phyloP scores from a whole-genome alignment of 2,888 invertebrate genomes.

The Dascillus cervinus region DNA sequence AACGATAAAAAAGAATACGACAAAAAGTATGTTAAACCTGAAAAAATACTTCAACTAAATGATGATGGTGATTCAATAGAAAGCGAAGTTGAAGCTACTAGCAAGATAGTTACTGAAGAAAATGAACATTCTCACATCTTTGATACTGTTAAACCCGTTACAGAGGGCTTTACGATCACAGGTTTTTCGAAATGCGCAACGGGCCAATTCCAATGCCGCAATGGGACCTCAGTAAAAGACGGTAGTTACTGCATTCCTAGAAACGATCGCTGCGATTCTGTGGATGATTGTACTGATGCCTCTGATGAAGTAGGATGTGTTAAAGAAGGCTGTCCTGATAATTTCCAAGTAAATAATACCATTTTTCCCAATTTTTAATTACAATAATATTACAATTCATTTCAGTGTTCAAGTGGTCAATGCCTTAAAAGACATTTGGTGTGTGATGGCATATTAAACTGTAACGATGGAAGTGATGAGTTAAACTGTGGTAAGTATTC shows the following conservation, averaged over 20 bases:
- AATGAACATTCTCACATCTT: not conserved
- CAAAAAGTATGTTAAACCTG: slow-evolving; percentile 38
- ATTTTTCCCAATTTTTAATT: not conserved
- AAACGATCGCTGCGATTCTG: slow-evolving; percentile 48
- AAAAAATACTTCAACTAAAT: slow-evolving; percentile 40
- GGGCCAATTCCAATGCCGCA: slow-evolving; percentile 52
- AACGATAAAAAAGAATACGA: slow-evolving; percentile 14
- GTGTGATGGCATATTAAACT: slow-evolving; percentile 55
- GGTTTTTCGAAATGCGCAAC: slow-evolving; percentile 48
- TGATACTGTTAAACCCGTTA: slow-evolving; percentile 32
- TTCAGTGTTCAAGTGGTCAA: slow-evolving; percentile 49
- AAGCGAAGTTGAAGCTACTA: slow-evolving; percentile 1
- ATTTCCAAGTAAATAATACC: slow-evolving; percentile 43
- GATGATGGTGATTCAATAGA: slow-evolving; percentile 9
- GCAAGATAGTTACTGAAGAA: slow-evolving; percentile 4
- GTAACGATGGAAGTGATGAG: slow-evolving; percentile 56
- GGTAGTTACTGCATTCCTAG: slow-evolving; percentile 50
- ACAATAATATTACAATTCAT: slow-evolving; percentile 12
- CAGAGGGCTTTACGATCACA: slow-evolving; percentile 31
- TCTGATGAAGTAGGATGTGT: slow-evolving; percentile 54
- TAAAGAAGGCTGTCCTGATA: slow-evolving; percentile 50
- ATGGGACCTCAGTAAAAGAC: slow-evolving; percentile 50
- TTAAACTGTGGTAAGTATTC: slow-evolving; percentile 44
- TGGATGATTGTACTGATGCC: slow-evolving; percentile 53
- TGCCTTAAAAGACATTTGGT: slow-evolving; percentile 53